A percentile compares a stretch with the other conserved stretches of the same genome.
phyloP scores from a whole-genome alignment of 2,113 vertebrate genomes.

The Zosterops japonicus region DNA sequence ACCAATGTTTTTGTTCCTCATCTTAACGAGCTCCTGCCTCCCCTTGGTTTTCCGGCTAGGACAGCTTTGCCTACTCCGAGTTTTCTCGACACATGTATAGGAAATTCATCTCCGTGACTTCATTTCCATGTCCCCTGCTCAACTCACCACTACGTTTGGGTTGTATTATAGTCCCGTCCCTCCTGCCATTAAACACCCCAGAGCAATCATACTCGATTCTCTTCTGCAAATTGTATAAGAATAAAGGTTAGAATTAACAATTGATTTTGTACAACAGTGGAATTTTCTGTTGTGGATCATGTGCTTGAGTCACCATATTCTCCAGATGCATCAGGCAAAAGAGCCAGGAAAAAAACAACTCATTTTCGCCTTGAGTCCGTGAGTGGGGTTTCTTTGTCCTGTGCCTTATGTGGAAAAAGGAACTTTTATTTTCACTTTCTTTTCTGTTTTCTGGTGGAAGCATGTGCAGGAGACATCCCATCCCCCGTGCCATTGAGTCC shows the following conservation, averaged over 20 bases:
- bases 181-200: conserved; percentile 74
- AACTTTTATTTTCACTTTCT: conserved; percentile 71
- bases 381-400: conserved; percentile 92
- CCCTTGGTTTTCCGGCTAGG: conserved; percentile 77
- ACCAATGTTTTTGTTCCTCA: conserved; percentile 71
- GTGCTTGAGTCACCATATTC: conserved; percentile 79
- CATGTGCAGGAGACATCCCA: conserved; percentile 73
- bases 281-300: conserved; percentile 83
- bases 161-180: conserved; percentile 80
- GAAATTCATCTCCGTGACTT: conserved; percentile 88
- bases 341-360: conserved; percentile 73
- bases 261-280: conserved; percentile 89
- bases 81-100: conserved; percentile 83
- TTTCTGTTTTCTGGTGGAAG: conserved; percentile 65
- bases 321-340: conserved; percentile 80
- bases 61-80: conserved; percentile 79
- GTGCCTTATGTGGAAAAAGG: conserved; percentile 97
- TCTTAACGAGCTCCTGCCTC: conserved; percentile 70
- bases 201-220: conserved; percentile 71
- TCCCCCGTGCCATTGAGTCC: conserved; percentile 44
- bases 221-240: conserved; percentile 82
- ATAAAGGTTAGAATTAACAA: conserved; percentile 89
- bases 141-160: conserved; percentile 79
- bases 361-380: conserved; percentile 78
- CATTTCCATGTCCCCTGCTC: conserved; percentile 77